Base-by-base conservation (phyloP, 2,888 invertebrate species). In the Chymomyza procnemis region DNA sequence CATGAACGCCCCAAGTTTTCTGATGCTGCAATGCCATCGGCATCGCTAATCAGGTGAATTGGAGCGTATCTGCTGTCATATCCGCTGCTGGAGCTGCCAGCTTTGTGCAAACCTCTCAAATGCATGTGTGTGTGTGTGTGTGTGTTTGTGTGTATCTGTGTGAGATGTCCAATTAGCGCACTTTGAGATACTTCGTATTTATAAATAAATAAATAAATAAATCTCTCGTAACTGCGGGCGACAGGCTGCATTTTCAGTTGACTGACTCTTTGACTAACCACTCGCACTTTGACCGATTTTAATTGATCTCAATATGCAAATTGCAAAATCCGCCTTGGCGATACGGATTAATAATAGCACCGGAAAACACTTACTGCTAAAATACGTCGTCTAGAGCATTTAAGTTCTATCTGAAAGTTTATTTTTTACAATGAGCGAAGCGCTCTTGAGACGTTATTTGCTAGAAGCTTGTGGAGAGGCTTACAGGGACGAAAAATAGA, bases 91-190 rank as follows among this genome's bases (percentile, higher is more conserved):
- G 52, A 52, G 69, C 64, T 41, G 59, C 50, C 50, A 19, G 50
- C 50, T 18, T 50, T 50, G 50, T 19, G 16, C 18, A 16, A 14
- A 47, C 50, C n/a, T 14, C 34, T 41, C 34, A 41, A 41, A 41
- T 41, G 34, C 34, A 41, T 34, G 5, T 8, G 9, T 12, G 34
- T 41, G 34, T 41, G 34, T 34, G 34, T 34, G 34, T 12, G 34
- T 12, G 34, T 30, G 30, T 30, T 3, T 6, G 30, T 50, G 41
- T 56, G 6, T 16, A 18, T 55, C 4, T 69, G 62, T 62, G 58
- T 63, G 69, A 83, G 80, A 71, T 71, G 66, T 57, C 68, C 77
- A 85, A 85, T 85, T 82, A 85, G 78, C 72, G 67, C 69, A 71
- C 71, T 61, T 67, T 85, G 71, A 77, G 78, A 85, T 41, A 41